Evolutionary conservation across 2,888 invertebrate species (phyloP).

Genomic region (Heliothis peltigera): DNA sequence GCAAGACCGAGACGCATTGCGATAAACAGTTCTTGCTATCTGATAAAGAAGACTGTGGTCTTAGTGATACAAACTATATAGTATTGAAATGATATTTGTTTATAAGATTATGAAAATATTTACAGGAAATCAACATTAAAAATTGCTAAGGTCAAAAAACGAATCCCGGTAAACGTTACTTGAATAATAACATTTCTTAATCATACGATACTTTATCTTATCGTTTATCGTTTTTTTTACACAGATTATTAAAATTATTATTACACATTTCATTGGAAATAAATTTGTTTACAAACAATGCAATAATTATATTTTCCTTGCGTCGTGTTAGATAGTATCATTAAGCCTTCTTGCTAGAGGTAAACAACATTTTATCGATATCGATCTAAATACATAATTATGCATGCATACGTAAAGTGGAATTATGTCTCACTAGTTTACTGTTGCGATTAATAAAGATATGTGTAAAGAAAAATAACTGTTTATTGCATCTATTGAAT

Average conservation of each 20-base stretch:
- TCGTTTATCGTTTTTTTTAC: slow-evolving; percentile 14
- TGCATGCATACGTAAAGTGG: not conserved
- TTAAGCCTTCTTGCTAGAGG: not conserved
- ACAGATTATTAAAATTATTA: slow-evolving; percentile 18
- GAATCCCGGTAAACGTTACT: too few relatives aligned
- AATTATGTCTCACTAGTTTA: slow-evolving; percentile 1
- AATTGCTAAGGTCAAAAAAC: not conserved
- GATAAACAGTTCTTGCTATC: slow-evolving; percentile 4
- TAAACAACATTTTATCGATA: slow-evolving; percentile 8
- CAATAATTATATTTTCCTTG: not conserved
- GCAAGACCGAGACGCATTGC: not conserved
- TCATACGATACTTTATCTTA: slow-evolving; percentile 26
- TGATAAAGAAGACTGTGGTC: not conserved
- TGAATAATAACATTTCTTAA: not conserved
- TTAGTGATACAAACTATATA: not conserved
- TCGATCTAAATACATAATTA: slow-evolving; percentile 8
- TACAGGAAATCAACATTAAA: too few relatives aligned
- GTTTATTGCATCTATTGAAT: too few relatives aligned
- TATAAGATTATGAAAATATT: too few relatives aligned
- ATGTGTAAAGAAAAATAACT: too few relatives aligned
- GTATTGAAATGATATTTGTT: too few relatives aligned
- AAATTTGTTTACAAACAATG: slow-evolving; percentile 38
- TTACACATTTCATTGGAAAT: slow-evolving; percentile 11
- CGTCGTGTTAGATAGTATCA: not conserved
- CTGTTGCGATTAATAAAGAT: not conserved